A percentile compares a stretch with the other conserved stretches of the same genome.
Conservation (phyloP, 2,797 vertebrate species). For the Pachyuromys duprasi region DNA sequence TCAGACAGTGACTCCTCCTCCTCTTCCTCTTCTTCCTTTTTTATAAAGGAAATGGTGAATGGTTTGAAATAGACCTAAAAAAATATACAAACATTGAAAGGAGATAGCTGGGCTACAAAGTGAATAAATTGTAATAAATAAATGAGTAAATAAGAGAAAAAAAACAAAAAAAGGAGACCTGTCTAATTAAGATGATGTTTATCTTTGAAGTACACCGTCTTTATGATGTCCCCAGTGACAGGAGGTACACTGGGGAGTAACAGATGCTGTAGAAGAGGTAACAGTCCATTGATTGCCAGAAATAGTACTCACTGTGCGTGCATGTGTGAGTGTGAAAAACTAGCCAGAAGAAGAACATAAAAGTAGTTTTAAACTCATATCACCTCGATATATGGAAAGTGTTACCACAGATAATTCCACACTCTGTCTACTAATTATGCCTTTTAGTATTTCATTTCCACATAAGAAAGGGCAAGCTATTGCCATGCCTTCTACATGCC, state of each 20-base stretch:
- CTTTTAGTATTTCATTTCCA: slow-evolving; percentile 49
- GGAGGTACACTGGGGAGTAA: neutral
- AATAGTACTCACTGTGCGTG: neutral
- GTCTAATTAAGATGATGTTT: slow-evolving; percentile 54
- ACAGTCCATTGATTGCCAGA: slow-evolving; percentile 39
- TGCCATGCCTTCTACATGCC: neutral
- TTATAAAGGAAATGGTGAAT: slow-evolving; percentile 36
- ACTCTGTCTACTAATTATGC: neutral
- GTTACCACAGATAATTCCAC: neutral
- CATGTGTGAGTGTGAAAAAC: neutral
- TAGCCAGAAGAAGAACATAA: neutral
- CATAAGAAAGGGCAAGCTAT: neutral
- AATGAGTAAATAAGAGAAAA: no score
- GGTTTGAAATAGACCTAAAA: slow-evolving; percentile 27
- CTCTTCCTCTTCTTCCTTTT: neutral
- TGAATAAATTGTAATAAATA: no score
- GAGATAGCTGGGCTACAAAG: no score
- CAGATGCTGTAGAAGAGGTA: neutral
- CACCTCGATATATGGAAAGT: slow-evolving; percentile 14
- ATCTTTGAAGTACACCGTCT: slow-evolving; percentile 34
- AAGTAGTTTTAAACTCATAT: slow-evolving; percentile 25
- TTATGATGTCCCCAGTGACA: slow-evolving; percentile 11
- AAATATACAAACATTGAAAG: no score
- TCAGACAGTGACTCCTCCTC: neutral
- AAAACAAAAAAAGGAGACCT: slow-evolving; percentile 60